phyloP scores from a whole-genome alignment of 2,888 invertebrate species.

The Tigriopus californicus region DNA sequence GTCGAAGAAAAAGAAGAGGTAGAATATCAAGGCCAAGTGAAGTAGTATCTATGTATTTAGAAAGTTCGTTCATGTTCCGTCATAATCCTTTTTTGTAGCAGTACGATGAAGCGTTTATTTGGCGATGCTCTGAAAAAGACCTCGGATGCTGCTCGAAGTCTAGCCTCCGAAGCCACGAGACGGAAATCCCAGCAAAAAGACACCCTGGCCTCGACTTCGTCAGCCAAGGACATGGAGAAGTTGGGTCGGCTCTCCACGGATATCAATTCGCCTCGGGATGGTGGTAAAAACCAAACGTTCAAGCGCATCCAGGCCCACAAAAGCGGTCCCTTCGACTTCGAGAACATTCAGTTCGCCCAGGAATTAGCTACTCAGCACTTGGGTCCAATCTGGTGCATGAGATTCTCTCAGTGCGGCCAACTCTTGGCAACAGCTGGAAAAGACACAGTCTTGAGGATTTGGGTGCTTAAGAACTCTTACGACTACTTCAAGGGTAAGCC shows the following conservation, averaged over 20 bases:
- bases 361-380: slow-evolving; percentile 65
- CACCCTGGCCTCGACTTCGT: too few relatives aligned
- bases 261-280: not conserved
- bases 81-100: not conserved
- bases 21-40: too few relatives aligned
- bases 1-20: slow-evolving; percentile 4
- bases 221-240: not conserved
- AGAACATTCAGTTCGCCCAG: slow-evolving; percentile 63
- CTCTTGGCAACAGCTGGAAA: slow-evolving; percentile 92
- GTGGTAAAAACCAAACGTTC: not conserved
- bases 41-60: too few relatives aligned
- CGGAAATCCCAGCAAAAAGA: too few relatives aligned
- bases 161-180: not conserved
- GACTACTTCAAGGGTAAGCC: slow-evolving; percentile 50
- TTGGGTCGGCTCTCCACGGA: not conserved
- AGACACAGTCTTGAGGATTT: slow-evolving; percentile 78
- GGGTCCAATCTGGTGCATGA: slow-evolving; percentile 97
- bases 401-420: slow-evolving; percentile 86
- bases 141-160: not conserved
- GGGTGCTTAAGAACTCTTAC: slow-evolving; percentile 79
- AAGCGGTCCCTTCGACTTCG: slow-evolving; percentile 79
- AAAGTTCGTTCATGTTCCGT: not conserved
- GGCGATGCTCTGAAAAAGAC: not conserved
- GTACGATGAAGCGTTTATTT: not conserved
- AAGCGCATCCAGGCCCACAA: slow-evolving; percentile 13